Conservation (phyloP, 2,113 vertebrate genomes). For the Capreolus pygargus region DNA sequence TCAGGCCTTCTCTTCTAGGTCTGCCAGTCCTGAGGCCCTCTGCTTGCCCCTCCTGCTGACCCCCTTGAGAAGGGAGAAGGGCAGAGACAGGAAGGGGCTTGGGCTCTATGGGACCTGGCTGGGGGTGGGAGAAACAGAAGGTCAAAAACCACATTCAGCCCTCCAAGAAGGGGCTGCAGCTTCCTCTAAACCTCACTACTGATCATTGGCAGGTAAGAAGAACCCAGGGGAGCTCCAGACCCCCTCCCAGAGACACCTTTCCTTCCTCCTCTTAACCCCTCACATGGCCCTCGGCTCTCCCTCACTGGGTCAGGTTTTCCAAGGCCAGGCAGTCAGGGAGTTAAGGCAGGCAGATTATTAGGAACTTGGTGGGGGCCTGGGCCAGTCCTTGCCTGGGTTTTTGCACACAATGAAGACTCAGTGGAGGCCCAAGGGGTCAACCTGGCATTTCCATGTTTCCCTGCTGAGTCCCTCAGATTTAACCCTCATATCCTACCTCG, state of each 20-base stretch:
- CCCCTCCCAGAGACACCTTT: not conserved
- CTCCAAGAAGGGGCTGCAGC: not conserved
- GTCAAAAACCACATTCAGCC: not conserved
- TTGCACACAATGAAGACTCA: not conserved
- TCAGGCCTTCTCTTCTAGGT: not conserved
- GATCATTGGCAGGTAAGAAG: not conserved
- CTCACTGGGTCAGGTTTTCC: not conserved
- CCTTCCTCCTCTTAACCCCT: not conserved
- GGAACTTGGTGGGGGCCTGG: not conserved
- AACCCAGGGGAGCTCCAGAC: not conserved
- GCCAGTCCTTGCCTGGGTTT: not conserved
- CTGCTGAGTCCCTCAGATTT: not conserved
- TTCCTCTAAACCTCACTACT: not conserved
- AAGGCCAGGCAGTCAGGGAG: not conserved
- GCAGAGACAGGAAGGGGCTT: not conserved
- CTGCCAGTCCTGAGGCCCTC: not conserved
- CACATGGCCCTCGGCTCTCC: not conserved
- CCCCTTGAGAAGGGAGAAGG: not conserved
- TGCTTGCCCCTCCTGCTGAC: not conserved
- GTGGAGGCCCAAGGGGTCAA: not conserved
- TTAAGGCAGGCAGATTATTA: not conserved
- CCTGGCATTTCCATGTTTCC: not conserved
- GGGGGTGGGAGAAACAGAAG: not conserved
- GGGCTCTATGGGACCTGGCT: not conserved
- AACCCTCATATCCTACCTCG: not conserved